Conservation (phyloP, 2,888 invertebrate genomes). For the Acronicta leporina region DNA sequence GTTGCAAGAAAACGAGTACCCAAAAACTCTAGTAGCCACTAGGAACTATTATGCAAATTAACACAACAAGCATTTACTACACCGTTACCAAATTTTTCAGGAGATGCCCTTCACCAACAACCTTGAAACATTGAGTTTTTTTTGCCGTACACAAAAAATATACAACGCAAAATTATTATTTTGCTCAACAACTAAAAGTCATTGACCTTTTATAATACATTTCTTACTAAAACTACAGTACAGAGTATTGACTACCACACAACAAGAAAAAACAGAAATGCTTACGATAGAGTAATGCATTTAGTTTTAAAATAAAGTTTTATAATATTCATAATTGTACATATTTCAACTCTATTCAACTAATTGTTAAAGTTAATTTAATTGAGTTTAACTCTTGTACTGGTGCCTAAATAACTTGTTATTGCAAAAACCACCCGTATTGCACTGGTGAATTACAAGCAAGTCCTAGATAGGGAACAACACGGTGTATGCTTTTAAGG, state of each 20-base stretch:
- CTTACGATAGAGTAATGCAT: neutral
- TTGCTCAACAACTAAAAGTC: constrained; percentile 6
- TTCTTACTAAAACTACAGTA: constrained; percentile 17
- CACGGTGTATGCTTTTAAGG: neutral
- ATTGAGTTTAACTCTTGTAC: constrained; percentile 25
- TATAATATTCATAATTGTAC: constrained; percentile 22
- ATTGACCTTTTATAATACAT: constrained; percentile 19
- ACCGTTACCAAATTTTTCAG: neutral
- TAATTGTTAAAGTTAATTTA: constrained; percentile 42
- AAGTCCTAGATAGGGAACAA: constrained; percentile 2
- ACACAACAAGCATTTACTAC: neutral
- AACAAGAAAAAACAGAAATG: constrained; percentile 7
- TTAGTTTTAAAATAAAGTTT: constrained; percentile 10
- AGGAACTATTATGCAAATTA: neutral
- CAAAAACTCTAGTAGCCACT: too few species aligned
- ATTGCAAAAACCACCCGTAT: constrained; percentile 23
- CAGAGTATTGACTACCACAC: neutral
- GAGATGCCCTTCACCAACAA: neutral
- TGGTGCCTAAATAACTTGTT: constrained; percentile 30
- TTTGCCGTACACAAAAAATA: neutral
- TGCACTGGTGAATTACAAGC: constrained; percentile 11
- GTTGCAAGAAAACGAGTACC: neutral
- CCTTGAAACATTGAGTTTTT: constrained; percentile 19
- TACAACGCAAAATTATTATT: constrained; percentile 1
- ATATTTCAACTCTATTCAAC: constrained; percentile 28